A percentile compares a stretch with the other conserved stretches of the same genome.
Evolutionary conservation across 1,140 invertebrate species (phyloP).

Genomic region (Meteorus sp.): DNA sequence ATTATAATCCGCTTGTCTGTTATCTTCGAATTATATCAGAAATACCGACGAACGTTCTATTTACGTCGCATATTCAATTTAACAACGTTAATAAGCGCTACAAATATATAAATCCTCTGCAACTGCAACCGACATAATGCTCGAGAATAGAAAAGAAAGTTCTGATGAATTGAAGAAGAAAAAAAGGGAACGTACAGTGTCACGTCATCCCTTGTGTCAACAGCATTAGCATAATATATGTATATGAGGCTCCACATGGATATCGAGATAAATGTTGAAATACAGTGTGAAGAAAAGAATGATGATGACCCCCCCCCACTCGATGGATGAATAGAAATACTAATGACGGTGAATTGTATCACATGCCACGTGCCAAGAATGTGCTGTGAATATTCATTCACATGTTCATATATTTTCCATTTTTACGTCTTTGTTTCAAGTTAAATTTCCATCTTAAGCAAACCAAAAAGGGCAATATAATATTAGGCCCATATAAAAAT

Average conservation of each 20-base stretch:
- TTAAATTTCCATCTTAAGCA: neutral
- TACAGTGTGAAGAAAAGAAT: constrained; percentile 49
- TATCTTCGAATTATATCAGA: too few species aligned
- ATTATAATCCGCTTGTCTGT: constrained; percentile 6
- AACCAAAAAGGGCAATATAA: neutral
- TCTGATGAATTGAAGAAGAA: neutral
- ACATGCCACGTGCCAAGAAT: constrained; percentile 12
- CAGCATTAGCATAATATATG: constrained; percentile 29
- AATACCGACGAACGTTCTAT: too few species aligned
- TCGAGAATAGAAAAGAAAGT: neutral
- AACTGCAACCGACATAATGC: too few species aligned
- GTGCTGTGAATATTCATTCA: neutral
- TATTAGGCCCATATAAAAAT: neutral
- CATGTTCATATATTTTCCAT: too few species aligned
- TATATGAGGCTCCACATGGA: constrained; percentile 24
- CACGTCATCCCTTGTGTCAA: constrained; percentile 26
- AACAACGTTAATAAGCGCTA: too few species aligned
- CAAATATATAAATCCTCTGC: too few species aligned
- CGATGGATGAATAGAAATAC: constrained; percentile 43
- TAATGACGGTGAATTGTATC: constrained; percentile 43
- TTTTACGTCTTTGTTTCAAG: too few species aligned
- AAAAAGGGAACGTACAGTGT: neutral
- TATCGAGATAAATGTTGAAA: constrained; percentile 50
- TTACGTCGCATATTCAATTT: too few species aligned
- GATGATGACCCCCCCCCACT: constrained; percentile 29